Base-by-base conservation (phyloP, 2,113 vertebrate genomes). In the Tragelaphus imberbis region DNA sequence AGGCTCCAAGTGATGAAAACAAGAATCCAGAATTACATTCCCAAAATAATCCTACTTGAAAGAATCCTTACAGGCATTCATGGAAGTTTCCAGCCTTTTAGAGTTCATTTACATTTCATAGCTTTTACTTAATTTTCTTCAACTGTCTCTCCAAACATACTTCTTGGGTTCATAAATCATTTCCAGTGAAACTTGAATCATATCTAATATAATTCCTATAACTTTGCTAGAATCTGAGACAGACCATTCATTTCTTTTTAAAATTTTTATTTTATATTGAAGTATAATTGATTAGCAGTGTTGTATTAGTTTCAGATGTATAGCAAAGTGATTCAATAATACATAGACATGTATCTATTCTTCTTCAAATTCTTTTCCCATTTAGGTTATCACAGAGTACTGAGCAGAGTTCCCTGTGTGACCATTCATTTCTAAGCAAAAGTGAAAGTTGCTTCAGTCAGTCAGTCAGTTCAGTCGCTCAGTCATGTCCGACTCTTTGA, bases 101-200 rank as follows among this genome's bases (percentile, higher is more conserved):
- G 44, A 16, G 36, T 87, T 84, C 4, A 0, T 96, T 96, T 95
- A 96, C 65, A 96, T 96, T 95, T 97, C 85, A 95, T 68, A 96
- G 88, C 28, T 65, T 95, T 93, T 63, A 91, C 75, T 94, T 28
- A 97, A 95, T 95, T 93, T 96, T 95, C 85, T 95, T 94, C 97
- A 85, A n/a, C 55, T 92, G 82, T 87, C 47, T 97, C 65, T 94
- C 84, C 56, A 94, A 94, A 96, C 95, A 95, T 77, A 30, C 63
- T 91, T 93, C 92, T 94, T 44, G 90, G 84, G 47, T 71, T 80
- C 80, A 85, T 94, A 93, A 90, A 85, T 79, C 7, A 7, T 95
- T 93, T 93, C 91, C 87, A 90, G 63, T 68, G 91, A 98, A 96
- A 97, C 55, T 80, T 97, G 86, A 68, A 96, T 85, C 63, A 12